Evolutionary conservation across 2,888 invertebrate genomes (phyloP).

Genomic region (Drosophila nr. perissopoda): DNA sequence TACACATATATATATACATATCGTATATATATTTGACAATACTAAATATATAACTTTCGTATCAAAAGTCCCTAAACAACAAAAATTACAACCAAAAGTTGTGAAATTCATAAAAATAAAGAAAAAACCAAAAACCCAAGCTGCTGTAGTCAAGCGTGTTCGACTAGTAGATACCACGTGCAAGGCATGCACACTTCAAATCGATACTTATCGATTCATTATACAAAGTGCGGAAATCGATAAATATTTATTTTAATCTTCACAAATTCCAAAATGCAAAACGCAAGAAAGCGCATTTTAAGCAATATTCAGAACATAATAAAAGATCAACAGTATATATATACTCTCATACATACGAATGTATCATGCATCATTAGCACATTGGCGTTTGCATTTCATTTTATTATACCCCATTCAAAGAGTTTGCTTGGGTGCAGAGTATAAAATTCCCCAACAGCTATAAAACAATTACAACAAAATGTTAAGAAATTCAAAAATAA

Average conservation of each 20-base stretch:
- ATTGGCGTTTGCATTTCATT: neutral
- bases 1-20: slow-evolving; percentile 6
- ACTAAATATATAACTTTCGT: neutral
- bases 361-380: neutral
- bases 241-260: neutral
- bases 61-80: neutral
- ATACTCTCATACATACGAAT: neutral
- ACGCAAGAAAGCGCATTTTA: neutral
- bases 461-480: slow-evolving; percentile 37
- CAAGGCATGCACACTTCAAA: neutral
- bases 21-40: slow-evolving; percentile 5
- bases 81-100: slow-evolving; percentile 6
- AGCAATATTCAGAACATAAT: neutral
- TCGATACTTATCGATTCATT: neutral
- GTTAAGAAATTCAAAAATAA: slow-evolving; percentile 52
- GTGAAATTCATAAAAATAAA: neutral
- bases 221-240: neutral
- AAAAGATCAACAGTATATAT: neutral
- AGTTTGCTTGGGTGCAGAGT: neutral
- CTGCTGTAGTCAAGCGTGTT: neutral
- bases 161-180: neutral
- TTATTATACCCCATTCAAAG: slow-evolving; percentile 8
- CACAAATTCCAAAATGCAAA: neutral
- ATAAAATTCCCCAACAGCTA: slow-evolving; percentile 17
- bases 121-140: neutral